Conservation (phyloP, 1,140 invertebrate species). For the Delia radicum region DNA sequence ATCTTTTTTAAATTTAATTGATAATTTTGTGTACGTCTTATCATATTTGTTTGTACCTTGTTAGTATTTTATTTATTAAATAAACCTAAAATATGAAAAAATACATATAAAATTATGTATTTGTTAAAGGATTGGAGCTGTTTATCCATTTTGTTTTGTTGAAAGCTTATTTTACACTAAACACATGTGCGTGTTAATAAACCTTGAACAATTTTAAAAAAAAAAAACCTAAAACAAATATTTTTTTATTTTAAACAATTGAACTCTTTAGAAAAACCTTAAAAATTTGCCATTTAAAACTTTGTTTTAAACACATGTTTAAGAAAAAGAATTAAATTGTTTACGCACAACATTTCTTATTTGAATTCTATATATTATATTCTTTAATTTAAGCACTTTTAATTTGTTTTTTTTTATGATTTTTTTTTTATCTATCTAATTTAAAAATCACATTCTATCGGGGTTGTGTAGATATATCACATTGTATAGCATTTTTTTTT, state of each 20-base stretch:
- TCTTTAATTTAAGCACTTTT: background rate
- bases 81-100: too few relatives aligned
- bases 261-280: background rate
- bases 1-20: background rate
- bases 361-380: background rate
- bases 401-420: background rate
- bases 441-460: slow-evolving; percentile 22
- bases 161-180: background rate
- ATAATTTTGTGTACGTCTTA: background rate
- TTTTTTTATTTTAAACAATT: background rate
- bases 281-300: background rate
- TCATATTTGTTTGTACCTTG: background rate
- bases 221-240: background rate
- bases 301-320: too few relatives aligned
- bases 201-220: too few relatives aligned
- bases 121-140: too few relatives aligned
- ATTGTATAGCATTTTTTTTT: slow-evolving; percentile 11
- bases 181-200: background rate
- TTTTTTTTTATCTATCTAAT: slow-evolving; percentile 8
- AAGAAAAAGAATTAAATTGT: too few relatives aligned
- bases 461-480: slow-evolving; percentile 18
- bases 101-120: too few relatives aligned
- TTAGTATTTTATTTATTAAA: background rate
- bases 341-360: background rate
- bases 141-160: background rate